These are phyloP conservation scores for Steinernema scapterisci DNA, from an alignment of 2,888 invertebrate genomes.

Conservation along the genomic window DNA sequence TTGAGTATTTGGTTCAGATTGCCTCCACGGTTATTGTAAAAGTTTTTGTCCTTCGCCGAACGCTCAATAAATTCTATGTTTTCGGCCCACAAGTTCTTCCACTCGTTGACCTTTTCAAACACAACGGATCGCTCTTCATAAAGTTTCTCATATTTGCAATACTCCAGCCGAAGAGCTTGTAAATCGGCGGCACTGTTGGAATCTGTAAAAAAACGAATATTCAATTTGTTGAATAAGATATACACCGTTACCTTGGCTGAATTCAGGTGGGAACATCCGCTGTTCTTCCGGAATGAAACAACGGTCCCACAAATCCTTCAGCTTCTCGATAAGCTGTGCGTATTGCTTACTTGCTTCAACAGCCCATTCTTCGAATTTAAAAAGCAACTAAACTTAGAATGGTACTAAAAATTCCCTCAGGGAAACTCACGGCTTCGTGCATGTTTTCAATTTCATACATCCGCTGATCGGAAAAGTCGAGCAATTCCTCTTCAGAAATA, in stretches of 20 bases:
- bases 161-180: not conserved
- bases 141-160: not conserved
- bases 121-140: not conserved
- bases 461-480: not conserved
- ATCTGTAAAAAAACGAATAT: not conserved
- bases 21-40: conserved; percentile 22
- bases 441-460: not conserved
- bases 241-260: not conserved
- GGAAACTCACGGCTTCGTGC: conserved; percentile 32
- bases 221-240: too few relatives aligned
- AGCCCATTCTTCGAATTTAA: conserved; percentile 37
- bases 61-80: not conserved
- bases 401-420: not conserved
- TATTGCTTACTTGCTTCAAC: conserved; percentile 28
- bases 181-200: not conserved
- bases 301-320: conserved; percentile 23
- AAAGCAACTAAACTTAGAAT: not conserved
- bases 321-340: too few relatives aligned
- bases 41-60: conserved; percentile 7
- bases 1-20: not conserved
- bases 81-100: not conserved
- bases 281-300: conserved; percentile 11
- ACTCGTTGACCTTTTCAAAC: not conserved
- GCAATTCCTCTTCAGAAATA: not conserved
- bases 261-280: not conserved